Evolutionary conservation across 2,888 invertebrate species (phyloP).

Genomic region (Brenthis daphne): DNA sequence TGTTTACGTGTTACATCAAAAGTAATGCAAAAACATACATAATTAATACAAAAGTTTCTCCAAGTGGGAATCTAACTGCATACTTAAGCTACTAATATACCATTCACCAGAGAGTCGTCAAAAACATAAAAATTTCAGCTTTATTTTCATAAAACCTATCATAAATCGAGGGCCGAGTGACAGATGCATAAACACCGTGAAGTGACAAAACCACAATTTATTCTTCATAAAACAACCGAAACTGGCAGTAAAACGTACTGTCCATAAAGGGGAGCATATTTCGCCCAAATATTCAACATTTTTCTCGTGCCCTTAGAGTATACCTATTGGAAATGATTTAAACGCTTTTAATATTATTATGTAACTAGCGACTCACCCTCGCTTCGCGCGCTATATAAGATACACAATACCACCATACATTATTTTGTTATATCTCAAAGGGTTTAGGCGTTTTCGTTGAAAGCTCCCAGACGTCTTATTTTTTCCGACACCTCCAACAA

Average conservation of each 20-base stretch:
- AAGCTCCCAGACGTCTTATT: too few species aligned
- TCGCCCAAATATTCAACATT: constrained; percentile 30
- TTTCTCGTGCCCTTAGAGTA: constrained; percentile 32
- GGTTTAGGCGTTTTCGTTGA: too few species aligned
- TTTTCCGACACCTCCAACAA: too few species aligned
- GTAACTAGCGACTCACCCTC: too few species aligned
- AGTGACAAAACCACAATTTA: constrained; percentile 35
- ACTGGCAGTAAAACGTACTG: constrained; percentile 32
- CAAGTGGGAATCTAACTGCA: too few species aligned
- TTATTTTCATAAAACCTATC: constrained; percentile 16
- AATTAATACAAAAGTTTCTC: too few species aligned
- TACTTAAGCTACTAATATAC: background rate
- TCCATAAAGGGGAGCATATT: constrained; percentile 36
- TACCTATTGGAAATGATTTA: constrained; percentile 14
- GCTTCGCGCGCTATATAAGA: too few species aligned
- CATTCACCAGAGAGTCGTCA: background rate
- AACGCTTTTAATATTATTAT: too few species aligned
- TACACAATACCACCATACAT: too few species aligned
- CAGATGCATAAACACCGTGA: constrained; percentile 29
- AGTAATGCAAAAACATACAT: too few species aligned
- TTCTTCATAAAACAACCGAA: constrained; percentile 36
- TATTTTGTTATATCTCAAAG: too few species aligned
- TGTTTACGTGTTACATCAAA: too few species aligned
- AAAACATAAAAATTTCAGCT: constrained; percentile 5
- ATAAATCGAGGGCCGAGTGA: constrained; percentile 15